phyloP scores from a whole-genome alignment of 2,113 vertebrate genomes.

The Antechinus flavipes region DNA sequence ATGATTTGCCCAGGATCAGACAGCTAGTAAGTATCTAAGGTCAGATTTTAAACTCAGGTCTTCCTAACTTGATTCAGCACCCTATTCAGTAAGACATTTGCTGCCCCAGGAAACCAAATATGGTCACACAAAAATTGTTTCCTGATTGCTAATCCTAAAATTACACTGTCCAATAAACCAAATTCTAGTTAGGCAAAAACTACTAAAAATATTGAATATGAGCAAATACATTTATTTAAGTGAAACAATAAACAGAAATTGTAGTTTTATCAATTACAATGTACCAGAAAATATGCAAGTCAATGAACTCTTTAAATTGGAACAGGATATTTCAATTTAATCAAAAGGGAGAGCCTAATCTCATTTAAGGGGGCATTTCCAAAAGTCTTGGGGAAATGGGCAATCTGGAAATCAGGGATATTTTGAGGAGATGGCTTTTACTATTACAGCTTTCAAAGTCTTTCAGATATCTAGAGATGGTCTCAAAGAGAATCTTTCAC shows the following conservation, averaged over 20 bases:
- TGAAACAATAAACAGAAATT: constrained; percentile 1
- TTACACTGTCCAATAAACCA: background rate
- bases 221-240: background rate
- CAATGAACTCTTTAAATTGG: background rate
- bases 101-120: background rate
- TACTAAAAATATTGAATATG: background rate
- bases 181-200: background rate
- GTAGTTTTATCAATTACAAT: background rate
- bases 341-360: background rate
- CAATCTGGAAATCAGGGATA: background rate
- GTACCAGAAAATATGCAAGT: background rate
- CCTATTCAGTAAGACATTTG: too few relatives aligned
- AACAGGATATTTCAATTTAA: background rate
- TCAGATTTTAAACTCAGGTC: too few relatives aligned
- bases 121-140: background rate
- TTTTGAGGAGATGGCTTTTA: background rate
- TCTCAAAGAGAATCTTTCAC: background rate
- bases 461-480: background rate
- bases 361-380: background rate
- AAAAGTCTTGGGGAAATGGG: background rate
- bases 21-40: too few relatives aligned
- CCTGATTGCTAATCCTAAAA: background rate
- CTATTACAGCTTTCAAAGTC: background rate
- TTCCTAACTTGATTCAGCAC: too few relatives aligned
- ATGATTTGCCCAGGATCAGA: too few relatives aligned